Percentiles rank a stretch among this genome's conserved stretches.
Evolutionary conservation across 2,797 vertebrate genomes (phyloP).

Genomic region (Oreortyx pictus): DNA sequence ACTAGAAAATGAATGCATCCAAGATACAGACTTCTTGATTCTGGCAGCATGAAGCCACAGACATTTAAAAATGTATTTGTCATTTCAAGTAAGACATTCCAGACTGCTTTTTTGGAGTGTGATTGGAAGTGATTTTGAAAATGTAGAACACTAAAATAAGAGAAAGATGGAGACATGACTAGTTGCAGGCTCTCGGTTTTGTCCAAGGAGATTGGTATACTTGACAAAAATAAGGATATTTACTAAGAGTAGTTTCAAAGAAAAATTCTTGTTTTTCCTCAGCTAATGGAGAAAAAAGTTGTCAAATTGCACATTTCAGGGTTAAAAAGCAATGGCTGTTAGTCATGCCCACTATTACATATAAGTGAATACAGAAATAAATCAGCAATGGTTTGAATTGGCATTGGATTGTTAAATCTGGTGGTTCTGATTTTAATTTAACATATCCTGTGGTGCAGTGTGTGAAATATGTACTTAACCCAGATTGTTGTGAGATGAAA

Average conservation of each 20-base stretch:
- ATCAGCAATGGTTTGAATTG: conserved; percentile 64
- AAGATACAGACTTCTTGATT: conserved; percentile 10
- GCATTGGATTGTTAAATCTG: conserved; percentile 65
- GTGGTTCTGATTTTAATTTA: conserved; percentile 83
- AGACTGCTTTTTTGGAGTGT: conserved; percentile 14
- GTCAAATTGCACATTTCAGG: conserved; percentile 23
- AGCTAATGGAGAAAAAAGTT: conserved; percentile 29
- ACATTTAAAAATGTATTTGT: conserved; percentile 18
- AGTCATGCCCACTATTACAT: conserved; percentile 53
- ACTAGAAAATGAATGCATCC: conserved; percentile 18
- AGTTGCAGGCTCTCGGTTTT: neutral
- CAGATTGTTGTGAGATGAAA: conserved; percentile 81
- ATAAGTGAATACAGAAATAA: conserved; percentile 72
- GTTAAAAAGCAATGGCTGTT: conserved; percentile 59
- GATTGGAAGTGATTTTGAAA: conserved; percentile 31
- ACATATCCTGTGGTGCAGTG: conserved; percentile 83
- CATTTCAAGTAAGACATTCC: conserved; percentile 21
- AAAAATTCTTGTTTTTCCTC: neutral
- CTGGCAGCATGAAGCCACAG: conserved; percentile 28
- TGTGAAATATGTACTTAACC: conserved; percentile 84
- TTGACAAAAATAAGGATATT: neutral
- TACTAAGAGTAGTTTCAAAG: conserved; percentile 16
- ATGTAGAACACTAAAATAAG: neutral
- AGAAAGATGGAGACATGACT: neutral
- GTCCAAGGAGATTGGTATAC: neutral